Evolutionary conservation across 92 coral and sea anemone genomes (phyloP).

Genomic region (Siderastrea radians): DNA sequence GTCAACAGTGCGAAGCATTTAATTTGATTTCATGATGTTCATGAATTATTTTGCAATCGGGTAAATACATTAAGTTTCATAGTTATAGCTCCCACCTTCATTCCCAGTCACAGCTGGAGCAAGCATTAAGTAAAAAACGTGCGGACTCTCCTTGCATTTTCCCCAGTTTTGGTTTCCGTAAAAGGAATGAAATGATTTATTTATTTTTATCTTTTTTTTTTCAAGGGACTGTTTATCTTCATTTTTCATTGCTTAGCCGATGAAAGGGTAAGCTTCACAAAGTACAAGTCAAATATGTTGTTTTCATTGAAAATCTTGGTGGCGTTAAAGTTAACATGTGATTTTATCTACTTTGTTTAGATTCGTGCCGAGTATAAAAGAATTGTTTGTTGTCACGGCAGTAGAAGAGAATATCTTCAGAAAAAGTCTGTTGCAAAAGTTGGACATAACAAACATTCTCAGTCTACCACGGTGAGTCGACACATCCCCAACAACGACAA

Average conservation of each 20-base stretch:
- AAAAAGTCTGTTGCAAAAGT: slow-evolving; percentile 32
- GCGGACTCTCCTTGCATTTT: too few species aligned
- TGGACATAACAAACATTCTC: neutral
- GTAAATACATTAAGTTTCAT: too few species aligned
- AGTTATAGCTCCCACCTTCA: too few species aligned
- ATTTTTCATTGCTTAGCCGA: slow-evolving; percentile 86
- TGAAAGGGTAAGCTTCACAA: slow-evolving; percentile 75
- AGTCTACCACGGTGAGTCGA: slow-evolving; percentile 19
- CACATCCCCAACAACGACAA: neutral
- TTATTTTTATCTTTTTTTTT: neutral
- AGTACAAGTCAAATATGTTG: neutral
- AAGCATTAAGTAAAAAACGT: too few species aligned
- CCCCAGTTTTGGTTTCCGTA: too few species aligned
- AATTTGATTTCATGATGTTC: too few species aligned
- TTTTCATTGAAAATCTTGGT: neutral
- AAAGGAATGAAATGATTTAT: too few species aligned
- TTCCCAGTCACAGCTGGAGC: too few species aligned
- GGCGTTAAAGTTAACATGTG: neutral
- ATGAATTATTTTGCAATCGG: too few species aligned
- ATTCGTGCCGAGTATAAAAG: slow-evolving; percentile 80
- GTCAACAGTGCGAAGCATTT: too few species aligned
- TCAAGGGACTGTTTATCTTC: slow-evolving; percentile 86
- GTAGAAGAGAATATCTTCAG: slow-evolving; percentile 75
- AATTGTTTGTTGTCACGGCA: slow-evolving; percentile 81
- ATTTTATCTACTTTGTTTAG: slow-evolving; percentile 25